Conservation (phyloP, 2,888 invertebrate genomes). For the Capitulum mitella region DNA sequence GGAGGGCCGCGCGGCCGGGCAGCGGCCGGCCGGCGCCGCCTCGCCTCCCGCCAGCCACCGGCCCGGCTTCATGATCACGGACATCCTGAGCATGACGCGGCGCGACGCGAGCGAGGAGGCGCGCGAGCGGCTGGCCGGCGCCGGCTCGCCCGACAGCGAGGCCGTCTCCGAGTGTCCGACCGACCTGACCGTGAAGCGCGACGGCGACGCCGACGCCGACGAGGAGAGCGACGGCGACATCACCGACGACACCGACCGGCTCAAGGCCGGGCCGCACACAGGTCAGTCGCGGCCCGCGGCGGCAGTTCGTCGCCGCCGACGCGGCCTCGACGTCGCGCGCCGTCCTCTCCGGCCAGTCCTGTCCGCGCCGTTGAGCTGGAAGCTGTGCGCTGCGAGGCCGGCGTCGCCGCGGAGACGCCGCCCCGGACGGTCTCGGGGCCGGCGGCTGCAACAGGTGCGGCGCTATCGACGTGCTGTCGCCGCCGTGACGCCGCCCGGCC, state of each 20-base stretch:
- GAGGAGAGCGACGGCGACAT: constrained; percentile 2
- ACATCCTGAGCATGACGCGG: constrained; percentile 32
- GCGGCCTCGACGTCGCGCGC: no score
- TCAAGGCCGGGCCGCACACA: background rate
- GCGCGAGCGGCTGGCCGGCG: background rate
- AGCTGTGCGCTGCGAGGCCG: no score
- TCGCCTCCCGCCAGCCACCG: constrained; percentile 19
- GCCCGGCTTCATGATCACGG: constrained; percentile 36
- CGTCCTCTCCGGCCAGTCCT: no score
- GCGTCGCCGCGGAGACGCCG: no score
- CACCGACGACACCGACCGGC: background rate
- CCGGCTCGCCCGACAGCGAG: background rate
- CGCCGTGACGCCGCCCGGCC: no score
- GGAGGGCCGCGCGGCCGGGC: background rate
- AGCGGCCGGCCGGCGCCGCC: background rate
- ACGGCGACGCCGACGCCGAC: background rate
- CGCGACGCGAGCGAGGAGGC: background rate
- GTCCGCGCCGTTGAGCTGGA: no score
- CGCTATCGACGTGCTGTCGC: no score
- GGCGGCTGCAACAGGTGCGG: no score
- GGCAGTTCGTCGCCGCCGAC: no score
- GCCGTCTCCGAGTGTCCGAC: constrained; percentile 8
- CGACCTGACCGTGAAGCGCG: background rate
- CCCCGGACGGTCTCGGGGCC: no score
- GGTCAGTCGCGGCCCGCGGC: background rate